Base-by-base conservation (phyloP, 2,888 invertebrate species). In the Archips crataeganus region DNA sequence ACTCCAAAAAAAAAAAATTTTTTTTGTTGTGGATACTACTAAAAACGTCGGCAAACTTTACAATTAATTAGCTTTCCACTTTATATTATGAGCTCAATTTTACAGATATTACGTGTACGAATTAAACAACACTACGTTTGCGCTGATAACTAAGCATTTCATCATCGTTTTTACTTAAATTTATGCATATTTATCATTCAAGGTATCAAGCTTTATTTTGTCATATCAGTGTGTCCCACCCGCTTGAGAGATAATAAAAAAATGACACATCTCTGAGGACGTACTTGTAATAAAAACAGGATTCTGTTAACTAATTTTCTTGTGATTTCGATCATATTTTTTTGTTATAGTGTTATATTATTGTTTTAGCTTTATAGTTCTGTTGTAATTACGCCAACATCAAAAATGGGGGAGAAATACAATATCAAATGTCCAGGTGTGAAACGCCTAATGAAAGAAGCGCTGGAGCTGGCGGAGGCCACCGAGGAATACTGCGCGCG, bases 401-500 rank as follows among this genome's bases (percentile, higher is more conserved):
- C 92, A 75, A 93, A 93, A 77, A 92, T 94, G 78, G 87, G 88
- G 78, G 94, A 94, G 81, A 94, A 91, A 81, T 95, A 95, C 78
- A 94, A 95, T 76, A 94, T 89, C 70, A 95, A 94, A 87, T 94
- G 95, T 83, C 95, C 95, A 97, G 99, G 98, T 86, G 99, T 99
- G 4, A 98, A 99, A 91, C 96, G 99, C 69, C 94, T 99, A 80
- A 98, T 99, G 98, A 95, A 97, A 84, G 99, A 99, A 92, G 99
- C 99, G 10, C 92, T 95, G 80, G 99, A 99, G 90, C 92, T 99
- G 77, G 96, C 96, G 45, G 97, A 97, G 80, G 96, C 98, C 5
- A 98, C 98, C 0, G 98, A 98, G 84, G 97, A 98, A 87, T 98
- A 98, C 89, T 97, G 95, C 90, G 98, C 98, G 11, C 96, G 97